Percentiles rank a stretch among this genome's conserved stretches.
Conservation (phyloP, 2,888 invertebrate genomes). For the Busseola fusca region DNA sequence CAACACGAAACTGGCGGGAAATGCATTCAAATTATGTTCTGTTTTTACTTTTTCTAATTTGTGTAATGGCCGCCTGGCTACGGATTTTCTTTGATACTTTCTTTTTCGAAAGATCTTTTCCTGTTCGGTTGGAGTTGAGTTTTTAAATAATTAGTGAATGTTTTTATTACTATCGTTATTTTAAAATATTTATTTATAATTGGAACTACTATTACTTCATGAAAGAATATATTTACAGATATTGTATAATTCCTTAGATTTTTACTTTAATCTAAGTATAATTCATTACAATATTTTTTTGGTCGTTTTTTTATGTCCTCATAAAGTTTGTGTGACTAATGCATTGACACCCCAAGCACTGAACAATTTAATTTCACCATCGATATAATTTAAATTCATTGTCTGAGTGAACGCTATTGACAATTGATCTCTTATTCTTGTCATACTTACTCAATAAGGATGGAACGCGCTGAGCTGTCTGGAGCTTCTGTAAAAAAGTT, state of each 20-base stretch:
- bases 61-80: slow-evolving; percentile 79
- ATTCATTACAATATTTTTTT: too few relatives aligned
- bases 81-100: slow-evolving; percentile 83
- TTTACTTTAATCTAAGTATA: too few relatives aligned
- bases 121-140: slow-evolving; percentile 1
- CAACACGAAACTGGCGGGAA: slow-evolving; percentile 87
- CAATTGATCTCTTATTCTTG: slow-evolving; percentile 77
- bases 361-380: slow-evolving; percentile 70
- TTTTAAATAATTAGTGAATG: slow-evolving; percentile 11
- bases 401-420: slow-evolving; percentile 67
- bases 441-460: slow-evolving; percentile 61
- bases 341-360: not conserved
- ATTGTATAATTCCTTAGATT: too few relatives aligned
- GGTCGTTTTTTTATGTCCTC: not conserved
- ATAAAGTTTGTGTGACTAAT: slow-evolving; percentile 20
- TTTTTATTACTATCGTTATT: slow-evolving; percentile 6
- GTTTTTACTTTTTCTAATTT: slow-evolving; percentile 82
- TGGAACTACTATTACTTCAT: not conserved
- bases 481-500: not conserved
- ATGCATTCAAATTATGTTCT: slow-evolving; percentile 82
- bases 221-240: not conserved
- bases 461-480: slow-evolving; percentile 18
- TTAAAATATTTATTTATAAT: not conserved
- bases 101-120: slow-evolving; percentile 40
- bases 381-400: slow-evolving; percentile 65